Conservation (phyloP, 2,797 vertebrate species). For the Phoxinus dragarum region DNA sequence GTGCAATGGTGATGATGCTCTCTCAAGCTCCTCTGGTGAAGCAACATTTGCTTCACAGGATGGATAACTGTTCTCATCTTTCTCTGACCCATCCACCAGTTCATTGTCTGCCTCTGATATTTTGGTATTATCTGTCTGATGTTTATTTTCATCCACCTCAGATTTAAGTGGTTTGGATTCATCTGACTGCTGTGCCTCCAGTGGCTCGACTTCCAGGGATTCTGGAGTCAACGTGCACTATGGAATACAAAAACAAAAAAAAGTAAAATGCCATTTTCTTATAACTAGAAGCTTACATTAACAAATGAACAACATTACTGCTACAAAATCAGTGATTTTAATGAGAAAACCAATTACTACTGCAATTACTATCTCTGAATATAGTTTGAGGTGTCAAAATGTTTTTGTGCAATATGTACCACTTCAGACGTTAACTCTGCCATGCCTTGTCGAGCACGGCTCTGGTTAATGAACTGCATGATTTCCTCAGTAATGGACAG, state of each 20-base stretch:
- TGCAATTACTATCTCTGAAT: neutral
- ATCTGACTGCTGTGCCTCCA: constrained; percentile 24
- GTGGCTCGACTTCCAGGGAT: constrained; percentile 41
- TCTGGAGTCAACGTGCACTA: constrained; percentile 62
- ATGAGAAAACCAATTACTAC: neutral
- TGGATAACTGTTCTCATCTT: constrained; percentile 15
- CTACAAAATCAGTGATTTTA: constrained; percentile 4
- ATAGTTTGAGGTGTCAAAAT: neutral
- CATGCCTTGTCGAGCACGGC: constrained; percentile 71
- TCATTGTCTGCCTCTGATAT: constrained; percentile 17
- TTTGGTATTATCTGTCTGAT: constrained; percentile 7
- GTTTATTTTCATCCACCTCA: constrained; percentile 28
- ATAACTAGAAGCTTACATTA: neutral
- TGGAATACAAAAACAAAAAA: neutral
- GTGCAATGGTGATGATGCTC: constrained; percentile 60
- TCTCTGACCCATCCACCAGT: constrained; percentile 8
- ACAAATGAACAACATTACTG: neutral
- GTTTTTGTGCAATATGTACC: constrained; percentile 30
- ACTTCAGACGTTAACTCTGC: constrained; percentile 37
- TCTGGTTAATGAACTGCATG: constrained; percentile 87
- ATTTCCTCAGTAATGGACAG: constrained; percentile 91
- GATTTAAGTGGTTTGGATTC: constrained; percentile 37
- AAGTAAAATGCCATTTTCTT: neutral
- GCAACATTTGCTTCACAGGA: constrained; percentile 61
- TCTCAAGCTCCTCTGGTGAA: constrained; percentile 56